Base-by-base conservation (phyloP, 2,888 invertebrate species). In the Erebia palarica region DNA sequence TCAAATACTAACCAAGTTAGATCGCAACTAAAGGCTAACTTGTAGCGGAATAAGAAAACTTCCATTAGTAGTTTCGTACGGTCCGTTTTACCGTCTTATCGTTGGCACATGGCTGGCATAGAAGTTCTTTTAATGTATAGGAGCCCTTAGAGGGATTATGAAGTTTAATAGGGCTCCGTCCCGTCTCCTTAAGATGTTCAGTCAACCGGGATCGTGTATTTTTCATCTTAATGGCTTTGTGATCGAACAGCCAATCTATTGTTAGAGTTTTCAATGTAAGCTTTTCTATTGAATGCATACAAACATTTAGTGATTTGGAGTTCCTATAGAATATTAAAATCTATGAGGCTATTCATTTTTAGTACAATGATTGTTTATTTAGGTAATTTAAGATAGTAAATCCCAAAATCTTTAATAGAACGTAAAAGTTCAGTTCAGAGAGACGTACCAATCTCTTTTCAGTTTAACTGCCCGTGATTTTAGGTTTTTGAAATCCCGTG, bases 91-190 rank as follows among this genome's bases (percentile, higher is more conserved):
- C 36, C 36, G 36, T 36, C 36, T 36, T 36, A 36, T 36, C 36
- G 36, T 36, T 36, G 36, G 36, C 36, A 36, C 36, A 36, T 2
- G 21, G 10, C 5, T 36, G 7, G 36, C 11, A 4, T 44, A 49
- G 47, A 63, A 18, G 9, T 44, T 36, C 27, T 65, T 44, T 1
- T 55, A 44, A 57, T 57, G 14, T 57, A 11, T 13, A 42, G 21
- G 36, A 42, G 27, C 42, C 65, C 36, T 59, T 70, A 68, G 53
- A 42, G 53, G 68, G 68, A 66, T 71, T 73, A 71, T 47, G 58
- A 58, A 70, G 18, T 71, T 63, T 68, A 70, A 70, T 68, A 27
- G 44, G 21, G 27, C 51, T 61, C 47, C 61, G 59, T 64, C 63
- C 61, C 66, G 58, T 60, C 47, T 70, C 64, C 64, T 67, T 21